Conservation (phyloP, 1,140 invertebrate genomes). For the Diorhabda elongata region DNA sequence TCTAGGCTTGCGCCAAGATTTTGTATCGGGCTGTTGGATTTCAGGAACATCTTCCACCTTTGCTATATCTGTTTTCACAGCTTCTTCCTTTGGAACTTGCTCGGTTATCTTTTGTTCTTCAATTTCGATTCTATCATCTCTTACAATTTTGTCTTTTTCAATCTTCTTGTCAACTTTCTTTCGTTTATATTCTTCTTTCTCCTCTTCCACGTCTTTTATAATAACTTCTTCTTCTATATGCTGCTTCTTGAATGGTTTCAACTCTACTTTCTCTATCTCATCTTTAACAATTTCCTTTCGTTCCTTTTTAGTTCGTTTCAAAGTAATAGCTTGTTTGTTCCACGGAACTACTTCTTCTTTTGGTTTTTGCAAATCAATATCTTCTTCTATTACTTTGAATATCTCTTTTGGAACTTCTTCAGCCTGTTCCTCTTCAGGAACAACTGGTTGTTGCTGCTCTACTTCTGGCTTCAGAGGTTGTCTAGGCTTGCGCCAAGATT, state of each 20-base stretch:
- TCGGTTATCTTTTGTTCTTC: background rate
- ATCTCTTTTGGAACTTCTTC: slow-evolving; percentile 20
- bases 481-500: slow-evolving; percentile 30
- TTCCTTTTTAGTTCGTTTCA: slow-evolving; percentile 44
- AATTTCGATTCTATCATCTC: background rate
- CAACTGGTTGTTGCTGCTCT: slow-evolving; percentile 4
- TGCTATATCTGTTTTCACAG: slow-evolving; percentile 7
- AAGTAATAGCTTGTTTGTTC: slow-evolving; percentile 46
- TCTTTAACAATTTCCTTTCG: slow-evolving; percentile 45
- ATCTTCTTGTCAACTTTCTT: background rate
- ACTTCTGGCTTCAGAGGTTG: slow-evolving; percentile 21
- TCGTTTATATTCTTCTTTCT: background rate
- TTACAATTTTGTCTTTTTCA: background rate
- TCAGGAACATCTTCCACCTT: slow-evolving; percentile 15
- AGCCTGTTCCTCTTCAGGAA: slow-evolving; percentile 7
- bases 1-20: slow-evolving; percentile 29
- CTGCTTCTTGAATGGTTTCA: slow-evolving; percentile 32
- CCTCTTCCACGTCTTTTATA: slow-evolving; percentile 30
- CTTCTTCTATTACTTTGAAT: slow-evolving; percentile 46
- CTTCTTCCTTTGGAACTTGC: background rate
- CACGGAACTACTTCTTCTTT: slow-evolving; percentile 42
- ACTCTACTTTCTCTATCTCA: slow-evolving; percentile 42
- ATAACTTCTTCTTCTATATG: background rate
- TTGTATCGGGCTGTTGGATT: slow-evolving; percentile 6
- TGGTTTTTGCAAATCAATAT: slow-evolving; percentile 42